Evolutionary conservation across 1,140 invertebrate genomes (phyloP), one percentile per base, ranked within the genome.

Genomic region (Solen grandis): DNA sequence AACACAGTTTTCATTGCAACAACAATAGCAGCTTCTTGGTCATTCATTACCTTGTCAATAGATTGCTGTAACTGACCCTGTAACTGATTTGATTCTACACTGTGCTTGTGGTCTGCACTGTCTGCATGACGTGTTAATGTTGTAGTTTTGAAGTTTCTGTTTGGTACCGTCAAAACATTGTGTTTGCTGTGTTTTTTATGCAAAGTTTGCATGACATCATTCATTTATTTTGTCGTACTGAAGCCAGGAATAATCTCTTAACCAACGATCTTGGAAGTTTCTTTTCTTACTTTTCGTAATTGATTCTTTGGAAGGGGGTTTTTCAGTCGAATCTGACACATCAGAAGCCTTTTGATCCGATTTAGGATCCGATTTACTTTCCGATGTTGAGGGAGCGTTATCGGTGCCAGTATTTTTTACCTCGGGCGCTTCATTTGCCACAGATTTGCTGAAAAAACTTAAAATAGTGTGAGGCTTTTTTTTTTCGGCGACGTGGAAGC

Each of bases 101-200:
- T 1, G 36, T 29, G 3, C 33, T 59, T 72, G 33, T 72, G 69
- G 27, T 72, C 52, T 27, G 8, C 31, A 31, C 33, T 41, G 2
- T 31, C 46, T 29, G 66, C 41, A 54, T 69, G 66, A 25, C 25
- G 0, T 25, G 25, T 52, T 27, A 52, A 33, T 27, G 50, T 69
- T 14, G 19, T 54, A 19, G 41, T 69, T 69, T 31, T 1, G 25
- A 69, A 69, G 29, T 69, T 69, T 14, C 1, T 50, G n/a, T 69
- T 69, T 8, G 19, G 33, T 14, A 5, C 38, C 5, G 27, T 69
- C 4, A 69, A 29, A 52, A 22, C 14, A 31, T 69, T 52, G 1
- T 16, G 22, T 29, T 69, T 69, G 5, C 55, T 69, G 29, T 69
- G 50, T 29, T 69, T 54, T n/a, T 29, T 25, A n/a, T 31, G 60